Base-by-base conservation (phyloP, 2,797 vertebrate species). In the Gallinago nigripennis region DNA sequence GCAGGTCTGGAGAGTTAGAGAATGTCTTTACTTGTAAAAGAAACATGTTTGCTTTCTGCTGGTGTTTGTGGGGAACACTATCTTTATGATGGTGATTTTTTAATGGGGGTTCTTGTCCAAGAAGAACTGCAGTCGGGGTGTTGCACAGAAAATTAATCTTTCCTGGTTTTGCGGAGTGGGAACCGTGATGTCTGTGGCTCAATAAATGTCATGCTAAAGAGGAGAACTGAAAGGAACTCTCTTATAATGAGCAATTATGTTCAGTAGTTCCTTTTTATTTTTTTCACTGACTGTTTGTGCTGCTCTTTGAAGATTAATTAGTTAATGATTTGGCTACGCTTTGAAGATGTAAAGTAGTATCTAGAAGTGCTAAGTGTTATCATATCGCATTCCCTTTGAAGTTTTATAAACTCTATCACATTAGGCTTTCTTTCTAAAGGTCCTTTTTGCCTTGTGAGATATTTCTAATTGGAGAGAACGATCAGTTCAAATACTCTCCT, bases 291-390 rank as follows among this genome's bases (percentile, higher is more conserved):
- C 92, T 92, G 75, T 94, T 94, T 89, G 79, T 94, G 88, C 92
- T 81, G 72, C 37, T 86, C 91, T 96, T 94, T 96, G 94, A 96
- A 95, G 92, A 96, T 97, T 94, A 96, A 96, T 97, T 97, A 96
- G 94, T 97, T 97, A 96, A 96, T 97, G 95, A 94, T 93, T 96
- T 92, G 94, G 31, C 91, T 88, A 16, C 31, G 88, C 87, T 96
- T 94, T 96, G 95, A 97, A 95, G 96, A 97, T 90, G 79, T 71
- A 94, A 97, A 96, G 94, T 89, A 94, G 71, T 89, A 95, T 96
- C 95, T 95, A 48, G 81, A 92, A 97, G 92, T 91, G 94, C 94
- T 96, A 96, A 97, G 86, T 95, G 92, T 96, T 95, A 95, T 94
- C 92, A 90, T 95, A 85, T 89, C 79, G 0, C 90, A 93, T 93